Base-by-base conservation (phyloP, 2,113 vertebrate species). In the Neodontobutis hainanensis region DNA sequence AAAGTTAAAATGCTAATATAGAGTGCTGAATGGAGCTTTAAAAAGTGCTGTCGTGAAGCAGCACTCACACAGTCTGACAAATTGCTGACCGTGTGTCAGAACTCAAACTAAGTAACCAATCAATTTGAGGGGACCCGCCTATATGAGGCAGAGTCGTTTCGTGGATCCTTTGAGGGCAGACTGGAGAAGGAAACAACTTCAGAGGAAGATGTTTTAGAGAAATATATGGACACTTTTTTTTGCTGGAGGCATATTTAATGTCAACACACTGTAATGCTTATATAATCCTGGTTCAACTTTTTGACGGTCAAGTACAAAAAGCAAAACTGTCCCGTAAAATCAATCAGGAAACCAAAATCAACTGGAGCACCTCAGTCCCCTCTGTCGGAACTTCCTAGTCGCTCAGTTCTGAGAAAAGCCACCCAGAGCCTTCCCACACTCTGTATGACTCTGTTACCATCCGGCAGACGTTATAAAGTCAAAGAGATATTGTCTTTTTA, bases 61-160 rank as follows among this genome's bases (percentile, higher is more conserved):
- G 35, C 16, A 67, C 67, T n/a, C n/a, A 62, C 57, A 58, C 65
- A 64, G 77, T 78, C 70, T 73, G 85, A 85, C 84, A 81, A 60
- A 79, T 68, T 61, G 61, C 75, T 85, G 83, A 91, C 81, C 68
- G 53, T 11, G 49, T 81, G 74, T 76, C 75, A 69, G 77, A 78
- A 81, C 79, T 84, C 58, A 74, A 80, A 75, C 48, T 74, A 79
- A 90, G 75, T 70, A 83, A 82, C 83, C 44, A 50, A 78, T 89
- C 80, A 85, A 77, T 88, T 72, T 81, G 65, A 81, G 14, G 69
- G 46, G 61, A 72, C 73, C 76, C 70, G 56, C 65, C 35, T 56
- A 74, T 78, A 84, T 78, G 71, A 55, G 48, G 67, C 57, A 19
- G 65, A 65, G 77, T 78, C 73, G 75, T 64, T 60, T 16, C 51